Evolutionary conservation across 2,113 vertebrate species (phyloP).

Genomic region (Ardeotis arabs): DNA sequence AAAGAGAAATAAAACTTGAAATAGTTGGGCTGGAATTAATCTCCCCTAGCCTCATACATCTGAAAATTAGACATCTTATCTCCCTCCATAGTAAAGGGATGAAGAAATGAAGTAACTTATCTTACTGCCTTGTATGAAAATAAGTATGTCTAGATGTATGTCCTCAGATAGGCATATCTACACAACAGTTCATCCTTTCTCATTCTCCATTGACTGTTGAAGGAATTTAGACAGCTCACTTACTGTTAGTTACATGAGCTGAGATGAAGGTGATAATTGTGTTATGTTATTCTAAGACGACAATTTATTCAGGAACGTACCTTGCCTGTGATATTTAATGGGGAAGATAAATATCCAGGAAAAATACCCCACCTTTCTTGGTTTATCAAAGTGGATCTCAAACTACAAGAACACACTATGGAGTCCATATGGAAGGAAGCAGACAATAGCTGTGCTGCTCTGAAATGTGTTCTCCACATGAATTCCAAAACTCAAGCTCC

Average conservation of each 20-base stretch:
- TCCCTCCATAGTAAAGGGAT: neutral
- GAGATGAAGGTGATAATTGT: neutral
- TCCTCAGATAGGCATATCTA: neutral
- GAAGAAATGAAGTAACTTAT: neutral
- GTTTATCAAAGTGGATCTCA: neutral
- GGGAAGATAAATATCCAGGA: neutral
- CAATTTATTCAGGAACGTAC: neutral
- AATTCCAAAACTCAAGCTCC: neutral
- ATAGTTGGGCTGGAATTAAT: neutral
- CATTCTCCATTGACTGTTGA: neutral
- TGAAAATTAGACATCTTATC: neutral
- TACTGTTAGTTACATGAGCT: neutral
- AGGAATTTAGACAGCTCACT: neutral
- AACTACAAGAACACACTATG: neutral
- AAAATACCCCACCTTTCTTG: neutral
- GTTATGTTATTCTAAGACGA: neutral
- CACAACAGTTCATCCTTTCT: neutral
- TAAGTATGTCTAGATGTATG: neutral
- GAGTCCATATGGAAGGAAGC: neutral
- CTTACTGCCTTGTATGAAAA: neutral
- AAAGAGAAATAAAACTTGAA: neutral
- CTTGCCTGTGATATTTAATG: neutral
- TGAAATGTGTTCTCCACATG: constrained; percentile 2
- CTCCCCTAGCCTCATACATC: neutral
- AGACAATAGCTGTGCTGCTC: neutral